phyloP scores from a whole-genome alignment of 2,888 invertebrate genomes.

The Imbricaverruca yamaguchii region DNA sequence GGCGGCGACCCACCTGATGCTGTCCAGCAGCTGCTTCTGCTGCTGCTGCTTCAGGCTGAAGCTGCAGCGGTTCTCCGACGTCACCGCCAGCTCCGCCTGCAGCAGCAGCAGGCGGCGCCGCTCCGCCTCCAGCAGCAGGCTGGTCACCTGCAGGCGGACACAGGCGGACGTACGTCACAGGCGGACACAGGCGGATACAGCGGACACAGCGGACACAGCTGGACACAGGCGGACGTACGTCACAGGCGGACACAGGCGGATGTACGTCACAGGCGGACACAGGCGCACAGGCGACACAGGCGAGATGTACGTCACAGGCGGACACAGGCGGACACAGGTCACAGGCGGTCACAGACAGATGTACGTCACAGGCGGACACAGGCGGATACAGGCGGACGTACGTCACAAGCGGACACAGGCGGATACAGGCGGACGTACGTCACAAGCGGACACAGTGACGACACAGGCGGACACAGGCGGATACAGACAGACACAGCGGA shows the following conservation, averaged over 20 bases:
- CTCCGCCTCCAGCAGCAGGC: conserved; percentile 59
- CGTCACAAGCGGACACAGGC: conserved; percentile 33
- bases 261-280: not conserved
- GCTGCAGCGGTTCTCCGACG: conserved; percentile 46
- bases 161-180: not conserved
- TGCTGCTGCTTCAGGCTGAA: conserved; percentile 50
- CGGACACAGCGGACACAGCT: not conserved
- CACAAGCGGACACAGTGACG: not conserved
- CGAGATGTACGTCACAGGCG: not conserved
- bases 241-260: not conserved
- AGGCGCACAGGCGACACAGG: not conserved
- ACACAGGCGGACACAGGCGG: not conserved
- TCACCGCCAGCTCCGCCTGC: conserved; percentile 56
- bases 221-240: not conserved
- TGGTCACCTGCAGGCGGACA: conserved; percentile 53
- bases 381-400: too few relatives aligned
- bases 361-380: too few relatives aligned
- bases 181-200: not conserved
- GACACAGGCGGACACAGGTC: not conserved
- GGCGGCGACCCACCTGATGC: conserved; percentile 14
- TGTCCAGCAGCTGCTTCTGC: conserved; percentile 52
- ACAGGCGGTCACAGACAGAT: not conserved
- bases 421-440: not conserved
- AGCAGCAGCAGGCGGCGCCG: conserved; percentile 56
- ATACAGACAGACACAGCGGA: not conserved